Conservation (phyloP, 2,888 invertebrate species). For the Abscondita cerata region DNA sequence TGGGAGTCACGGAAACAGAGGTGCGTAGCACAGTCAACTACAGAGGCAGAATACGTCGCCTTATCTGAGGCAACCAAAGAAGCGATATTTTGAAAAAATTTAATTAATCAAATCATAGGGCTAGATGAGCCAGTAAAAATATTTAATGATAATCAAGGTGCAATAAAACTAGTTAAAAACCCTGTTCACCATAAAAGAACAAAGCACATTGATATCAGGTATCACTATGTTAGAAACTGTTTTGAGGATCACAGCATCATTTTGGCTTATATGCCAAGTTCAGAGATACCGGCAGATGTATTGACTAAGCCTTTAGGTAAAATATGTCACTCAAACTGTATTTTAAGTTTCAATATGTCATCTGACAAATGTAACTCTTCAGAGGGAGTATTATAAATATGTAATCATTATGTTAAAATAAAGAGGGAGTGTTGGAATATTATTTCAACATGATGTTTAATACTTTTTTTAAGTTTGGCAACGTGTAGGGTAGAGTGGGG, state of each 20-base stretch:
- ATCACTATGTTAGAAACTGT: slow-evolving; percentile 7
- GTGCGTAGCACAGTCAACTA: background rate
- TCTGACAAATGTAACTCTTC: no score
- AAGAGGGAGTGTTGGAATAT: no score
- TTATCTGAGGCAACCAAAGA: slow-evolving; percentile 1
- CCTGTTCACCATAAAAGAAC: slow-evolving; percentile 7
- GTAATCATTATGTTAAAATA: no score
- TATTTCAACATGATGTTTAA: no score
- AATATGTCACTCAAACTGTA: no score
- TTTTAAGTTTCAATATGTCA: no score
- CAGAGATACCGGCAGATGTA: slow-evolving; percentile 5
- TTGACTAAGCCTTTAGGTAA: no score
- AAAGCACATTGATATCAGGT: no score
- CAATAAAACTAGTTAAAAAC: slow-evolving; percentile 14
- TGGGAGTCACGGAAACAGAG: background rate
- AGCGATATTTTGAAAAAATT: no score
- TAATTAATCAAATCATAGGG: background rate
- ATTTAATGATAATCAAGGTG: slow-evolving; percentile 23
- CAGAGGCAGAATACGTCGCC: background rate
- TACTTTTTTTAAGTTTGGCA: no score
- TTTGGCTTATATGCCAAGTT: slow-evolving; percentile 3
- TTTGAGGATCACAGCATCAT: background rate
- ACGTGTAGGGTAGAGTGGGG: no score
- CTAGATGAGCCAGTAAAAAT: background rate
- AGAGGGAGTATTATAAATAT: no score